phyloP scores from a whole-genome alignment of 2,797 vertebrate genomes.

The Parotocinclus haroldoi region DNA sequence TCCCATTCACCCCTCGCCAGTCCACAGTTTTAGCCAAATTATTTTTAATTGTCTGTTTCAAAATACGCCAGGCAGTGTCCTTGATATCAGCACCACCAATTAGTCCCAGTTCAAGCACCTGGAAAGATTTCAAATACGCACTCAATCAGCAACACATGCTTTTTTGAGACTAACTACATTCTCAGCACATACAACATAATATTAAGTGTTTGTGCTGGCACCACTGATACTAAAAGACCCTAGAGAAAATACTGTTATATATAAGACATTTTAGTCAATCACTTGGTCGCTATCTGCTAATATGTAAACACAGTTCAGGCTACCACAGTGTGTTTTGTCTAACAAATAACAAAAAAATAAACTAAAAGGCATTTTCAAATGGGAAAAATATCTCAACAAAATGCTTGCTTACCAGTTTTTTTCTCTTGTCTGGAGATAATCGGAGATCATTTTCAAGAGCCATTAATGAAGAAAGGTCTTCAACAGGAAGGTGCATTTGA shows the following conservation, averaged over 20 bases:
- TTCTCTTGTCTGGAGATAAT: constrained; percentile 9
- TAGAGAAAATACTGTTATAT: neutral
- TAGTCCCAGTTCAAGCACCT: constrained; percentile 8
- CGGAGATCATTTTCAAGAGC: constrained; percentile 1
- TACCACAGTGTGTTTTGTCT: constrained; percentile 5
- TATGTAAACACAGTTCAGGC: neutral
- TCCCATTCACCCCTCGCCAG: constrained; percentile 23
- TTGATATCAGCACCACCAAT: constrained; percentile 22
- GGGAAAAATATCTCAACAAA: neutral
- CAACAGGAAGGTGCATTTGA: constrained; percentile 7
- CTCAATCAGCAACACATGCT: neutral
- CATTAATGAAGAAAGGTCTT: constrained; percentile 3
- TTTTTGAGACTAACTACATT: constrained; percentile 7
- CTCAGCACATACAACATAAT: neutral
- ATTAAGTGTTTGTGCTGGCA: neutral
- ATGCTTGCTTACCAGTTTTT: constrained; percentile 13
- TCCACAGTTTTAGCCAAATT: constrained; percentile 17
- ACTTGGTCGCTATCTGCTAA: neutral
- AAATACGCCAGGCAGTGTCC: constrained; percentile 24
- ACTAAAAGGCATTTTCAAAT: neutral
- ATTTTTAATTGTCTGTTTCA: constrained; percentile 25
- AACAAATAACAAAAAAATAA: neutral
- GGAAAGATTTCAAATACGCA: neutral
- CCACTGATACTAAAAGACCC: neutral
- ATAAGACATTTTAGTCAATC: neutral